These are phyloP conservation scores for Podilymbus podiceps DNA, from an alignment of 2,113 vertebrate species.

Conservation along the genomic window DNA sequence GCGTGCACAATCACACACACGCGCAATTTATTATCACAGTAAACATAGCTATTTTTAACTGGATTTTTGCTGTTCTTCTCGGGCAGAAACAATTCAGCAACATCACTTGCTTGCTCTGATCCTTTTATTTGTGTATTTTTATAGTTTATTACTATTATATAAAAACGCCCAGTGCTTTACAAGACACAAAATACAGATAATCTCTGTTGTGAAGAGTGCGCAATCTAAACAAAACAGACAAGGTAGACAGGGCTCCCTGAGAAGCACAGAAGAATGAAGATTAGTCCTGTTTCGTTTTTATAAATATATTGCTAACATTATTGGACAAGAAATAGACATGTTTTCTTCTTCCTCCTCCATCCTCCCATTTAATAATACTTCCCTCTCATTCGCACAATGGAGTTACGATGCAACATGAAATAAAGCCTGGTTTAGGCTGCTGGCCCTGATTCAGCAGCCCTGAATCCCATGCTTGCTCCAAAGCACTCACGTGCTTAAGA, in stretches of 20 bases:
- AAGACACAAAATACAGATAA: conserved; percentile 21
- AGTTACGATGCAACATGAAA: conserved; percentile 18
- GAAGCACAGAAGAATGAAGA: conserved; percentile 8
- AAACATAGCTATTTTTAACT: neutral
- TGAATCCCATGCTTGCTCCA: neutral
- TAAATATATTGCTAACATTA: conserved; percentile 22
- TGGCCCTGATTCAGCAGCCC: conserved; percentile 15
- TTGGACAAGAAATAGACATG: neutral
- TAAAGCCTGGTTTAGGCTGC: conserved; percentile 22
- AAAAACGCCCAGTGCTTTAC: conserved; percentile 4
- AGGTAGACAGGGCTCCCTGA: neutral
- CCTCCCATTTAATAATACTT: neutral
- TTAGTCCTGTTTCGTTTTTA: neutral
- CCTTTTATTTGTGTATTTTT: conserved; percentile 6
- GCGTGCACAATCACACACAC: neutral
- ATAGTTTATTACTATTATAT: neutral
- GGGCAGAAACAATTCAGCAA: neutral
- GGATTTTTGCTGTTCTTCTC: neutral
- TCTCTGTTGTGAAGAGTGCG: neutral
- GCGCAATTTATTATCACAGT: neutral
- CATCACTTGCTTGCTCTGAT: neutral
- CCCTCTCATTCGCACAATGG: neutral
- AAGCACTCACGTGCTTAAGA: neutral
- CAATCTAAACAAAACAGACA: conserved; percentile 43
- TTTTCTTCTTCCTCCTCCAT: conserved; percentile 10